Evolutionary conservation across 1,140 invertebrate genomes (phyloP), one percentile per base, ranked within the genome.

Genomic region (Cyrtorhinus lividipennis): DNA sequence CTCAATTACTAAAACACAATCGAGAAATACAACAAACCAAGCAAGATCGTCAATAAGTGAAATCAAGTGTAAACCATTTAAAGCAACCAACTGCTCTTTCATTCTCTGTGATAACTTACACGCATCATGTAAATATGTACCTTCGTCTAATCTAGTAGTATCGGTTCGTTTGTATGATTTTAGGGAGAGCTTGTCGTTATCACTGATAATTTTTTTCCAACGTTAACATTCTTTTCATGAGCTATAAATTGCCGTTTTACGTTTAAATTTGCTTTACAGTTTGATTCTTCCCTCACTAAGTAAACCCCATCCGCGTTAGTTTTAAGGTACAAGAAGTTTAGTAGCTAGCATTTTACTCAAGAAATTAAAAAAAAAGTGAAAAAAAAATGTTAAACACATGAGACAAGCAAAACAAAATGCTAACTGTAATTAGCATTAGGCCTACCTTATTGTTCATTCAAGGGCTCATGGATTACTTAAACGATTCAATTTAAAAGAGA

Each of bases 371-470:
- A n/a, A n/a, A n/a, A n/a, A n/a, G n/a, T n/a, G 30, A 38, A 38
- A 38, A 38, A 38, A 15, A 38, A 38, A 5, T 8, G 15, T 38
- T 38, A 8, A 38, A 38, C 5, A 38, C 30, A 38, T 38, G 30
- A 38, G 30, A 38, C 30, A 38, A 38, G n/a, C n/a, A n/a, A 38
- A 38, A 38, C 30, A 15, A 24, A 24, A 26, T 59, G 62, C 62
- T 64, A 46, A 64, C 59, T 46, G 24, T 26, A 58, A 61, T 61
- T 65, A 65, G 64, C 64, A 62, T 66, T 66, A 66, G 63, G 63
- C 59, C 63, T 62, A 66, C 48, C 20, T 15, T 10, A 5, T 53
- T 5, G 5, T 53, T 20, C 8, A 53, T 20, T 53, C 48, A 22
- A 53, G 20, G 48, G 48, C 48, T 53, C 48, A 53, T 22, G 18